Evolutionary conservation across 35 echinoderm and acorn worm species (phyloP).

Genomic region (Nesometra sesokonis): DNA sequence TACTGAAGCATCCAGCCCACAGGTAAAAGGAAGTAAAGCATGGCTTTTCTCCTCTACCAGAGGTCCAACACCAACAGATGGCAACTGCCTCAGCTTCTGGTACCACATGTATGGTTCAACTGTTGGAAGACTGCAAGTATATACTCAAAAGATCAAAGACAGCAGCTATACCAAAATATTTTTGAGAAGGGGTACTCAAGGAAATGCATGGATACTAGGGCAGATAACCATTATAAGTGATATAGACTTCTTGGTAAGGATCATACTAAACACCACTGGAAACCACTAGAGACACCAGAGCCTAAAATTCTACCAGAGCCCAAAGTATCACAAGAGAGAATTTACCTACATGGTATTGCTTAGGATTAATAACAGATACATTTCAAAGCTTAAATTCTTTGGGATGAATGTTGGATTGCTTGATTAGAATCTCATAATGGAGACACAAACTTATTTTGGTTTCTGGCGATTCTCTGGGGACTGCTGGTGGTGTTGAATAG

Average conservation of each 20-base stretch:
- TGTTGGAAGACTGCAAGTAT: constrained; percentile 18
- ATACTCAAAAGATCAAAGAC: neutral
- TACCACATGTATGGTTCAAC: constrained; percentile 78
- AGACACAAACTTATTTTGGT: too few species aligned
- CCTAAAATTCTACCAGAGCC: too few species aligned
- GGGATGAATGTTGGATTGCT: too few species aligned
- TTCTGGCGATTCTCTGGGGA: too few species aligned
- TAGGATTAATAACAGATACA: too few species aligned
- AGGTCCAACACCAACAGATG: constrained; percentile 15
- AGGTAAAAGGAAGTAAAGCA: neutral
- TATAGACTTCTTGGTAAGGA: neutral
- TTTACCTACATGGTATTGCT: too few species aligned
- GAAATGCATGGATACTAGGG: neutral
- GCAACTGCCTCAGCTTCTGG: constrained; percentile 62
- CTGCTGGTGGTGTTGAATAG: too few species aligned
- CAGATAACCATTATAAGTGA: neutral
- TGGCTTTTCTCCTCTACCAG: constrained; percentile 25
- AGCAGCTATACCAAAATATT: neutral
- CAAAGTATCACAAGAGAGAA: too few species aligned
- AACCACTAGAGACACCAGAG: too few species aligned
- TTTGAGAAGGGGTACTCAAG: neutral
- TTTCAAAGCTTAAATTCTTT: too few species aligned
- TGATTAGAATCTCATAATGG: too few species aligned
- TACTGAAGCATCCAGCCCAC: neutral
- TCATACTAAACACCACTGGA: too few species aligned